Base-by-base conservation (phyloP, 2,113 vertebrate species). In the Calonectris borealis region DNA sequence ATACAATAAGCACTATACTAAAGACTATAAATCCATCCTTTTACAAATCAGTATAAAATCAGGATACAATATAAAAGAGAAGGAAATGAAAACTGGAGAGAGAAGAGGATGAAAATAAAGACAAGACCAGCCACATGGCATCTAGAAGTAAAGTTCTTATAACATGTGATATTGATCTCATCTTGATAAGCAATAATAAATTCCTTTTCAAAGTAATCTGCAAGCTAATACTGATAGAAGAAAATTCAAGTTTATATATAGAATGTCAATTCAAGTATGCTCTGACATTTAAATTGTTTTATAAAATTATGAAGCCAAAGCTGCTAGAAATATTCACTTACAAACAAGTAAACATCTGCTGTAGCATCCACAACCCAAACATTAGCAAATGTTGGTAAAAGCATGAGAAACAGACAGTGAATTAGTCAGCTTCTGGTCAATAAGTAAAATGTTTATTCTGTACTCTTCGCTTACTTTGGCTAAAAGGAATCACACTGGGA, bases 401-500 rank as follows among this genome's bases (percentile, higher is more conserved):
- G 66, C 32, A 93, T 24, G 20, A 82, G 83, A 85, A 87, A 72
- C 16, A 95, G 69, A 7, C 32, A 83, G 66, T 46, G 82, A 92
- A 90, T 91, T 72, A 91, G 40, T 57, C 65, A 95, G 49, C 58
- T 80, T 72, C 46, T 72, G 61, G 34, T 91, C 88, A 91, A 80
- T 76, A 92, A 71, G 51, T 44, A 75, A 86, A 91, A 86, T 70
- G 4, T 89, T 68, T 92, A 64, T 51, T 79, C 64, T 84, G 65
- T 87, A 85, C 36, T 89, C 81, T 76, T 89, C 5, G 3, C 62
- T 93, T 83, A 61, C 31, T 94, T 91, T 61, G 27, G 48, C 79
- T 96, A 78, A 93, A 96, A 89, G 91, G 73, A 83, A 82, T 86
- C 90, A 79, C 49, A 94, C 91, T 61, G 87, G 82, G 70, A 93